Percentiles rank a stretch among this genome's conserved stretches.
phyloP scores from a whole-genome alignment of 2,888 invertebrate genomes.

The Lasioglossum villosulum region DNA sequence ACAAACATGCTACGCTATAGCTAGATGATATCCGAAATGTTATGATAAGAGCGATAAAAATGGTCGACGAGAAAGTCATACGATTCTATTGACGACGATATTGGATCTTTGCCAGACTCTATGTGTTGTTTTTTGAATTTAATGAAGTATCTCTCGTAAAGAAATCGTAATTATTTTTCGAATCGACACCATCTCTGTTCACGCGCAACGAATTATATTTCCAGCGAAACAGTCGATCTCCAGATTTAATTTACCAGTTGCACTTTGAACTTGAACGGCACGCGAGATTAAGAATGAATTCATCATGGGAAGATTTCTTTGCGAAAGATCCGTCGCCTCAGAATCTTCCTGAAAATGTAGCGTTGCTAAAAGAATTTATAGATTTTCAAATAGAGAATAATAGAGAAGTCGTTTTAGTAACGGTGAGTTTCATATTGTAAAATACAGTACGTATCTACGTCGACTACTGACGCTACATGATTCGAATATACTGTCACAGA shows the following conservation, averaged over 20 bases:
- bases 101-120: neutral
- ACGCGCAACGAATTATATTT: neutral
- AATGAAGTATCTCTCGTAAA: neutral
- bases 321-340: slow-evolving; percentile 91
- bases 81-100: neutral
- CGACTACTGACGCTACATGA: neutral
- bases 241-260: neutral
- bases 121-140: neutral
- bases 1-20: neutral
- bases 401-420: slow-evolving; percentile 91
- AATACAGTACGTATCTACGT: neutral
- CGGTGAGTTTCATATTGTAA: slow-evolving; percentile 85
- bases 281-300: slow-evolving; percentile 68
- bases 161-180: neutral
- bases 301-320: slow-evolving; percentile 94
- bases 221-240: neutral
- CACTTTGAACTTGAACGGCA: neutral
- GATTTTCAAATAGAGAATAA: slow-evolving; percentile 89
- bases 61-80: neutral
- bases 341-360: slow-evolving; percentile 91
- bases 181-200: neutral
- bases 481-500: slow-evolving; percentile 84
- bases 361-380: slow-evolving; percentile 90
- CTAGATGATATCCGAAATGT: neutral
- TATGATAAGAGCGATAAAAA: neutral